phyloP scores from a whole-genome alignment of 2,888 invertebrate species.

The Stomorhina lunata region DNA sequence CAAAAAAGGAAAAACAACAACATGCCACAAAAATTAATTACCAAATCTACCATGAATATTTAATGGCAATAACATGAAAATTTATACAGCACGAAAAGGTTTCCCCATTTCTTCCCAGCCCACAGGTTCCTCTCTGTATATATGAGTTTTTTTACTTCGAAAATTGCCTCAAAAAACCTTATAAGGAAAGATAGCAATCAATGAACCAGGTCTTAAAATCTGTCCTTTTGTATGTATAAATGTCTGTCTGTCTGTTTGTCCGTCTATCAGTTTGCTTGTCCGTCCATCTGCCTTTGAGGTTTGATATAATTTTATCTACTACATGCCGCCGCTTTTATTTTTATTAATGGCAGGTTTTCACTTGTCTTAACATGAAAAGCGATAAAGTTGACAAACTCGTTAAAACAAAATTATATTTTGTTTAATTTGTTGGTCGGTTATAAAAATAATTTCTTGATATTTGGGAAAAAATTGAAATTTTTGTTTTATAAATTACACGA shows the following conservation, averaged over 20 bases:
- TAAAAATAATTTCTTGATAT: no score
- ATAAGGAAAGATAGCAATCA: slow-evolving; percentile 33
- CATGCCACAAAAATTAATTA: slow-evolving; percentile 63
- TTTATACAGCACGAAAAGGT: slow-evolving; percentile 6
- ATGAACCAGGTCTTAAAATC: no score
- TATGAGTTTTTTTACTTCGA: neutral
- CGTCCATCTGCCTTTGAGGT: no score
- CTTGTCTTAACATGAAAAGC: slow-evolving; percentile 62
- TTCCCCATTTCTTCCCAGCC: slow-evolving; percentile 33
- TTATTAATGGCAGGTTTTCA: slow-evolving; percentile 63
- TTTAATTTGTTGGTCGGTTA: slow-evolving; percentile 49
- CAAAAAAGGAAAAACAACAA: slow-evolving; percentile 3
- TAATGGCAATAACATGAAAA: slow-evolving; percentile 51
- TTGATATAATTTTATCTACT: slow-evolving; percentile 25
- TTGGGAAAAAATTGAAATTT: no score
- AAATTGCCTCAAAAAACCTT: no score
- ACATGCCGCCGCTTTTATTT: slow-evolving; percentile 42
- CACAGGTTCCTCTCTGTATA: slow-evolving; percentile 8
- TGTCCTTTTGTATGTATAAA: neutral
- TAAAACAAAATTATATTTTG: slow-evolving; percentile 62
- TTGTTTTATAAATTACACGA: no score
- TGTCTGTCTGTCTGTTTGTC: neutral
- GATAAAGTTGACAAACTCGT: slow-evolving; percentile 66
- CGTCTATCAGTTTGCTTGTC: no score
- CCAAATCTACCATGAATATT: slow-evolving; percentile 64